Evolutionary conservation across 2,797 vertebrate species (phyloP).

Genomic region (Poecile montanus): DNA sequence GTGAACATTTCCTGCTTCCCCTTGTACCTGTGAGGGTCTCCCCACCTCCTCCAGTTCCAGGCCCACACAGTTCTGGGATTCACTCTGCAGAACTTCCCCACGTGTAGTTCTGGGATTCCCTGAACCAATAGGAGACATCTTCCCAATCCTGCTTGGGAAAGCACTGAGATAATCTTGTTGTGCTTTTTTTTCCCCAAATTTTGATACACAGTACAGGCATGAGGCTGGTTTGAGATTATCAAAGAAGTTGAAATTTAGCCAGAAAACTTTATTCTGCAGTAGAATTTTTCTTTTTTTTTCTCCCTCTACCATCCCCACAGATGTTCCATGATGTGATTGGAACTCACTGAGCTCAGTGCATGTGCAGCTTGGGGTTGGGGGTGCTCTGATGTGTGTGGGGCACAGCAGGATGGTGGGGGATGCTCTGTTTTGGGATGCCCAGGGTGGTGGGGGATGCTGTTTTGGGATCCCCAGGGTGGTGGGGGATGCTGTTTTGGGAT

Average conservation of each 20-base stretch:
- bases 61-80: neutral
- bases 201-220: neutral
- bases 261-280: neutral
- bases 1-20: neutral
- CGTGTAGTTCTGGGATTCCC: neutral
- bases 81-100: neutral
- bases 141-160: neutral
- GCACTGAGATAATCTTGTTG: neutral
- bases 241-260: neutral
- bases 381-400: neutral
- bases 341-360: neutral
- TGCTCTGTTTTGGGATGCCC: neutral
- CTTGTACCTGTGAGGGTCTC: neutral
- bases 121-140: neutral
- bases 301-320: neutral
- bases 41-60: neutral
- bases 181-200: neutral
- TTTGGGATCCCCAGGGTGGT: too few species aligned
- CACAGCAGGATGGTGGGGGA: neutral
- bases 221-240: neutral
- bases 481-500: neutral
- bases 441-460: neutral
- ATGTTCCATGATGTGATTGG: neutral
- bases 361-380: neutral
- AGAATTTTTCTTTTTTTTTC: rapidly evolving